Evolutionary conservation across 2,797 vertebrate species (phyloP).

Genomic region (Microctenopoma steveboyesi): DNA sequence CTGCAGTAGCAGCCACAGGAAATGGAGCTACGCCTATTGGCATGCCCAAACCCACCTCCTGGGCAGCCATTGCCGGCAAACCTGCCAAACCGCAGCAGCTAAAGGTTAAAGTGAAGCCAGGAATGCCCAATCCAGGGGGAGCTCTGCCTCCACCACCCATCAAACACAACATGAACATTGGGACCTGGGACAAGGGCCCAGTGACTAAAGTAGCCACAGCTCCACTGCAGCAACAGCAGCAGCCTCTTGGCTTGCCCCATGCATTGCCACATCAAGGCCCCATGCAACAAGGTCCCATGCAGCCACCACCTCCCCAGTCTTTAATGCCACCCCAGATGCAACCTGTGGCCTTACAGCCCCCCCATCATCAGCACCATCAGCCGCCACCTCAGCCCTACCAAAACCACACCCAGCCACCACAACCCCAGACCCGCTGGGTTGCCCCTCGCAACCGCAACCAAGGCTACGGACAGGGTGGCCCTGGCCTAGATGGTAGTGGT

Average conservation of each 20-base stretch:
- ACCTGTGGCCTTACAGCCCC: constrained; percentile 86
- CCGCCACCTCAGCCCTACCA: constrained; percentile 89
- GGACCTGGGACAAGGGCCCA: constrained; percentile 96
- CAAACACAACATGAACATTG: constrained; percentile 98
- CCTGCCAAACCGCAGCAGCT: constrained; percentile 92
- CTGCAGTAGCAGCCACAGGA: constrained; percentile 86
- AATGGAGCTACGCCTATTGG: constrained; percentile 87
- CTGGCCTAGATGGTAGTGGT: constrained; percentile 70
- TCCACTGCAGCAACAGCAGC: constrained; percentile 84
- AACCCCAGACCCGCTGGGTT: constrained; percentile 92
- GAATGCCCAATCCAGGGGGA: constrained; percentile 84
- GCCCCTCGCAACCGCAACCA: constrained; percentile 92
- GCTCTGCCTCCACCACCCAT: constrained; percentile 92
- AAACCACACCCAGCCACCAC: constrained; percentile 86
- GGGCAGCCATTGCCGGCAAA: constrained; percentile 96
- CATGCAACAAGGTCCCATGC: constrained; percentile 84
- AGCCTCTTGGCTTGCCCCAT: constrained; percentile 79
- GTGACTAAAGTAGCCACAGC: constrained; percentile 88
- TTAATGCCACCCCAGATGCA: constrained; percentile 85
- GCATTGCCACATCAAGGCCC: constrained; percentile 73
- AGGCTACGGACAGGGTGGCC: constrained; percentile 87
- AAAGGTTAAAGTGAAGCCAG: constrained; percentile 91
- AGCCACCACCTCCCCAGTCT: constrained; percentile 77
- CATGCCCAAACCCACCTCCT: constrained; percentile 93
- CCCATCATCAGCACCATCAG: constrained; percentile 79